Evolutionary conservation across 2,797 vertebrate genomes (phyloP), one percentile per base, ranked within the genome.

Genomic region (Bucorvus abyssinicus): DNA sequence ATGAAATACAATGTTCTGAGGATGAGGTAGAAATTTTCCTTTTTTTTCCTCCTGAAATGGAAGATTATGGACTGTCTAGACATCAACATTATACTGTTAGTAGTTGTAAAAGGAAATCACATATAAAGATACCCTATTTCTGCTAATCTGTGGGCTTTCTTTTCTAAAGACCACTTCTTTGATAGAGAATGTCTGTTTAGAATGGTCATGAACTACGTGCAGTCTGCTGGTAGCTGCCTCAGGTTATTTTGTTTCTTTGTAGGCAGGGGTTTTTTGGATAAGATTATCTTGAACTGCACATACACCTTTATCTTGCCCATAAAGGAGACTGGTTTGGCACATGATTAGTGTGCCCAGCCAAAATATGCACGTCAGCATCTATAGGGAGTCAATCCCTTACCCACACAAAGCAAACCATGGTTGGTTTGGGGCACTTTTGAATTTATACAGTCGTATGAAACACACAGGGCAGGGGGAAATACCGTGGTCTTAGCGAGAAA

Each of bases 121-220:
- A 63, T 14, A 10, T 6, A 76, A 24, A 53, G 11, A 65, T 15
- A 61, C 3, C 8, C n/a, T 3, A 67, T 60, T 42, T 65, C 38
- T 60, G 38, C 8, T 92, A 9, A 69, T 70, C 19, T 36, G 10
- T 42, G 30, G 18, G 17, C 4, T 70, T 89, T 52, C 14, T 44
- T 18, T 64, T 65, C 49, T 21, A n/a, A 81, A 67, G 34, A 55
- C 12, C 6, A 42, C 12, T 63, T 68, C 50, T n/a, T 63, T 78
- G 22, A 34, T 8, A 67, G 29, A 67, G n/a, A 50, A 61, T 0
- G 1, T 56, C 75, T 50, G 20, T 52, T 60, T 44, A 87, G 50
- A 59, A 90, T 2, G 8, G 42, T 40, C 0, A 0, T 30, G 38
- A 83, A 34, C 27, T 52, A 18, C 0, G 0, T 13, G 7, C 22